phyloP scores from a whole-genome alignment of 2,888 invertebrate species.

The Pristionchus entomophagus region DNA sequence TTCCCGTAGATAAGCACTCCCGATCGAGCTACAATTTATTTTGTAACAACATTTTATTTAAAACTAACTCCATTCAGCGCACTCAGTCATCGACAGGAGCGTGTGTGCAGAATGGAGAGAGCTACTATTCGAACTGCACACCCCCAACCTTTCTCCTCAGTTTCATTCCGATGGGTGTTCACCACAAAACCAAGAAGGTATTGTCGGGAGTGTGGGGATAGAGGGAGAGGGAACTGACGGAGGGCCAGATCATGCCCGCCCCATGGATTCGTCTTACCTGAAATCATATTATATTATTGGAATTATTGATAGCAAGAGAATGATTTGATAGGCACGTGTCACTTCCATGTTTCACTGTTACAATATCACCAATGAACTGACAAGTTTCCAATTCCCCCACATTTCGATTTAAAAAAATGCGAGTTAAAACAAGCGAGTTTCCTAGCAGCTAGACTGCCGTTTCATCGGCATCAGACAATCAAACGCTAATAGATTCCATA shows the following conservation, averaged over 20 bases:
- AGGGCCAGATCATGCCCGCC: constrained; percentile 78
- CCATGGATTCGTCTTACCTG: constrained; percentile 76
- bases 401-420: neutral
- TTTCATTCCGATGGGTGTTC: constrained; percentile 1
- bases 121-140: neutral
- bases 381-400: neutral
- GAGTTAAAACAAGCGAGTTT: too few species aligned
- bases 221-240: constrained; percentile 74
- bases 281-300: too few species aligned
- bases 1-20: constrained; percentile 78
- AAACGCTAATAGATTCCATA: neutral
- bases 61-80: too few species aligned
- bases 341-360: neutral
- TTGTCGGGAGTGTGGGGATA: constrained; percentile 78
- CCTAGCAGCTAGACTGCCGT: neutral
- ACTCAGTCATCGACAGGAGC: too few species aligned
- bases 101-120: too few species aligned
- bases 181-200: constrained; percentile 79
- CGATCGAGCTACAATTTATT: constrained; percentile 66
- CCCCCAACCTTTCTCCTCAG: neutral
- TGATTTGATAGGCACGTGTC: too few species aligned
- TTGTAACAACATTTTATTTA: neutral
- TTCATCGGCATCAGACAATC: neutral
- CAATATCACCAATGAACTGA: neutral
- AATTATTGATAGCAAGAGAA: too few species aligned